These are phyloP conservation scores for Nansenia antarctica DNA, from an alignment of 2,113 vertebrate species.

Conservation along the genomic window DNA sequence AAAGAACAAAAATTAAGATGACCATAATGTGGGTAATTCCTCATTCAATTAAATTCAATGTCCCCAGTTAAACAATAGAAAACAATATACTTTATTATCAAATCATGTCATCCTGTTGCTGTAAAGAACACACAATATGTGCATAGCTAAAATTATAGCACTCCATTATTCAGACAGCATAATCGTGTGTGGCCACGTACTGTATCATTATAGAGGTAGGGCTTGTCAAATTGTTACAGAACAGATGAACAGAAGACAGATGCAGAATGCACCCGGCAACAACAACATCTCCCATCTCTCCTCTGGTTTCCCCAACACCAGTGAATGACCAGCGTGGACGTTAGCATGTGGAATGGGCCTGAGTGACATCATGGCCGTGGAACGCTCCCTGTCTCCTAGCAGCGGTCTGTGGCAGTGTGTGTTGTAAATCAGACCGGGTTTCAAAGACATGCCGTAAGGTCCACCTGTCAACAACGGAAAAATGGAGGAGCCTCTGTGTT, in stretches of 20 bases:
- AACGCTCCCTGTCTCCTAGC: conserved; percentile 21
- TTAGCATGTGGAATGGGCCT: background rate
- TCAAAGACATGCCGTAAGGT: conserved; percentile 26
- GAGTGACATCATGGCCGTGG: conserved; percentile 30
- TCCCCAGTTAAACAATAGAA: no score
- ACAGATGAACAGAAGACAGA: background rate
- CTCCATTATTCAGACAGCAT: no score
- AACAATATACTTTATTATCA: no score
- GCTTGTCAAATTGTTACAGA: no score
- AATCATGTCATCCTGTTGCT: no score
- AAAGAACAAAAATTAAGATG: no score
- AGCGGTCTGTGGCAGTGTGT: background rate
- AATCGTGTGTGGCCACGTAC: no score
- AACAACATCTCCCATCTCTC: background rate
- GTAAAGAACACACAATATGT: no score
- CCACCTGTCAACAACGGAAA: conserved; percentile 32
- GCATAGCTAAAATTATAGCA: no score
- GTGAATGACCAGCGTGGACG: conserved; percentile 31
- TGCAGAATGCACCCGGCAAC: background rate
- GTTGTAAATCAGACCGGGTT: conserved; percentile 36
- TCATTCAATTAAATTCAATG: no score
- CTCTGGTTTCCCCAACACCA: conserved; percentile 19
- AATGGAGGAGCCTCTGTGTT: conserved; percentile 4
- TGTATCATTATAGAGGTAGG: no score
- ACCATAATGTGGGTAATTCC: no score